Percentiles rank a stretch among this genome's conserved stretches.
These are phyloP conservation scores for Eupelmus urozonus DNA, from an alignment of 2,888 invertebrate genomes.

Conservation along the genomic window DNA sequence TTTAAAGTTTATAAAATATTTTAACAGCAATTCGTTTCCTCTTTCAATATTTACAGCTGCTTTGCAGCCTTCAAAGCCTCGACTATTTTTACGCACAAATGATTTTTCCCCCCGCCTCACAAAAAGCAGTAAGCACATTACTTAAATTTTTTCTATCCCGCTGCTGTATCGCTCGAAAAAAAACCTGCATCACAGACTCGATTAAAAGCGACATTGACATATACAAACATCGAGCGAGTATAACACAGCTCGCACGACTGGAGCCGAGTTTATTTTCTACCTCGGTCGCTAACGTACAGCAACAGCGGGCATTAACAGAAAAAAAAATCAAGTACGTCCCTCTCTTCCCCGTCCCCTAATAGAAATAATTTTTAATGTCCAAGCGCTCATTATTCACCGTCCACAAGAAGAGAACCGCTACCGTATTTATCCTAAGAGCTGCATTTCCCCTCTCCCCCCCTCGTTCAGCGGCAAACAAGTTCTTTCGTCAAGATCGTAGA, in stretches of 20 bases:
- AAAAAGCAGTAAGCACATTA: too few relatives aligned
- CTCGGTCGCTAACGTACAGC: not conserved
- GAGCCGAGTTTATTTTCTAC: conserved; percentile 14
- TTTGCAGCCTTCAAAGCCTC: too few relatives aligned
- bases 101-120: too few relatives aligned
- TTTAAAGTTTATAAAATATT: too few relatives aligned
- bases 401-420: not conserved
- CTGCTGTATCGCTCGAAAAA: not conserved
- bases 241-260: conserved; percentile 4
- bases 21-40: too few relatives aligned
- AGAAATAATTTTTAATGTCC: conserved; percentile 39
- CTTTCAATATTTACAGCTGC: too few relatives aligned
- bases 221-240: conserved; percentile 1
- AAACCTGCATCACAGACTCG: conserved; percentile 1
- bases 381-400: conserved; percentile 23
- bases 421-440: not conserved
- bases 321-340: not conserved
- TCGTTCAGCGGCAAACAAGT: not conserved
- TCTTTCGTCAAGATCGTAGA: too few relatives aligned
- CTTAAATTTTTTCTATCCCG: too few relatives aligned
- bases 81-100: too few relatives aligned
- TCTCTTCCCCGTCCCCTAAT: conserved; percentile 6
- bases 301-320: not conserved
- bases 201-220: conserved; percentile 38
- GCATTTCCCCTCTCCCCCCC: conserved; percentile 4